Evolutionary conservation across 2,113 vertebrate species (phyloP), one percentile per base, ranked within the genome.

Genomic region (Thalassoma bifasciatum): DNA sequence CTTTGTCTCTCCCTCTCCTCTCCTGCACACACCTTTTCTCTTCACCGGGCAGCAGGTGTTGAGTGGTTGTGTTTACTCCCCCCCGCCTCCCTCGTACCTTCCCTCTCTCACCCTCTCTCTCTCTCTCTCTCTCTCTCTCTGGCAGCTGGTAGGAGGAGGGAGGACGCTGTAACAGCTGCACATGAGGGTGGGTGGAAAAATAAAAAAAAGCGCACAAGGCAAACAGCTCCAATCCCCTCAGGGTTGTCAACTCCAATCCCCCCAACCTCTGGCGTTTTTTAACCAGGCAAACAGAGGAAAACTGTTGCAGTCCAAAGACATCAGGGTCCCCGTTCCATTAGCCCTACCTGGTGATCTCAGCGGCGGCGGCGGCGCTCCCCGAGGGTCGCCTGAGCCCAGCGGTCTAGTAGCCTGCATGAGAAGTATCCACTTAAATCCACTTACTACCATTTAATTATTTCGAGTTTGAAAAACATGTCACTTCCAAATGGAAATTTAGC

Each of bases 121-220:
- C 13, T 73, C 19, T 60, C 50, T 84, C 47, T 78, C 5, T 59
- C 26, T 66, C 26, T 71, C 80, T 91, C 81, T 88, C 83, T 93
- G 93, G 95, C 95, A 95, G 95, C 95, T 96, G 95, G 94, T 86
- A 86, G 82, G 74, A 86, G 82, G 79, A 86, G 75, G 88, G 90
- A 93, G 86, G 90, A 82, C 88, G 90, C 86, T 90, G 84, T 93
- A 94, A 94, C 94, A 96, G 94, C 95, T 96, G 94, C 93, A 95
- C 88, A 90, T 84, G 88, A 79, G 91, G 89, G 92, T 72, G 92
- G 86, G 84, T 80, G 90, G 91, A 89, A 88, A 82, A 67, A 70
- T 72, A 74, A 66, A 89, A 84, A 80, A 81, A 83, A 81, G 66
- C 22, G 12, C 83, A 89, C 88, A 85, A 93, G 92, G 89, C 90